These are phyloP conservation scores for Oscheius sp. DNA, from an alignment of 2,888 invertebrate genomes.

Conservation along the genomic window DNA sequence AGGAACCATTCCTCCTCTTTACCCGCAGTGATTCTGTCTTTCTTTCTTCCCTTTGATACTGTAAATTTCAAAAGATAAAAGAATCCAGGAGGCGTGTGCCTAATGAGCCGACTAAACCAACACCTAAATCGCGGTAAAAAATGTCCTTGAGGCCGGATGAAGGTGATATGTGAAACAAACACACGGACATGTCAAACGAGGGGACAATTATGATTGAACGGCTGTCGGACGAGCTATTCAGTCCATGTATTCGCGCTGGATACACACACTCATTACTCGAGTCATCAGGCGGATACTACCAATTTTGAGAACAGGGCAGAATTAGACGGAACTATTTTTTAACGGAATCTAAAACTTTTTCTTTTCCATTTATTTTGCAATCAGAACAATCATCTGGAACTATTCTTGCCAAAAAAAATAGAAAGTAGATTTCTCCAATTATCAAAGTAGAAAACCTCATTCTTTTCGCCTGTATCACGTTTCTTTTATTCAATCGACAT, in stretches of 20 bases:
- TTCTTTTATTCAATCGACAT: no score
- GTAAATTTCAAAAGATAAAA: constrained; percentile 16
- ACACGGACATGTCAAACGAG: constrained; percentile 2
- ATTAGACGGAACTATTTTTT: no score
- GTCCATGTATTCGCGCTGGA: not conserved
- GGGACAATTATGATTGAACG: constrained; percentile 30
- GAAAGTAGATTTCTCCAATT: no score
- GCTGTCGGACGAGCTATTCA: constrained; percentile 14
- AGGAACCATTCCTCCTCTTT: constrained; percentile 19
- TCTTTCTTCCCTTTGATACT: not conserved
- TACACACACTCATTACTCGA: not conserved
- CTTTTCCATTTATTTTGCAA: no score
- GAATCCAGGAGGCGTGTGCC: not conserved
- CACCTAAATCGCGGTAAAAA: constrained; percentile 18
- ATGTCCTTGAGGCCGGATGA: constrained; percentile 3
- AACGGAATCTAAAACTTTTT: no score
- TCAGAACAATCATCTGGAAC: no score
- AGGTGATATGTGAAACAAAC: constrained; percentile 2
- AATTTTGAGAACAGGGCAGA: no score
- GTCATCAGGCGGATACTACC: not conserved
- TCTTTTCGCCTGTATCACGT: no score
- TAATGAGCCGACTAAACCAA: constrained; percentile 22
- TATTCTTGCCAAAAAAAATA: no score
- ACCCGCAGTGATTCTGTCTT: constrained; percentile 3
- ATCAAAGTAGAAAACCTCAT: no score